A percentile compares a stretch with the other conserved stretches of the same genome.
Conservation (phyloP, 2,797 vertebrate species). For the Zenarchopterus dispar region DNA sequence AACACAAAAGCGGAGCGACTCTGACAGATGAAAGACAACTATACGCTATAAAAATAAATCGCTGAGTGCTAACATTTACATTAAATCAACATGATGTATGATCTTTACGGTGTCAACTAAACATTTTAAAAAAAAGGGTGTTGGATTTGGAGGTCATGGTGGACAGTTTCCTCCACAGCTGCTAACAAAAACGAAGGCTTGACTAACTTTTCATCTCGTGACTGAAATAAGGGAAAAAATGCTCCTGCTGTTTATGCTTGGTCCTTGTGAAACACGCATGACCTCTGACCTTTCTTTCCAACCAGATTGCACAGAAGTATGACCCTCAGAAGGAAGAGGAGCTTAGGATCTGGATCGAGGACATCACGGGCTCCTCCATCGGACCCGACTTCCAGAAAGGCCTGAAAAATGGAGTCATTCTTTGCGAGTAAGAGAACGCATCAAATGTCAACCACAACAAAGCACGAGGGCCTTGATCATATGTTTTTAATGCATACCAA, state of each 20-base stretch:
- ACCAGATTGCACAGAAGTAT: slow-evolving; percentile 93
- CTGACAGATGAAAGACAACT: slow-evolving; percentile 12
- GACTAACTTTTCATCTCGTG: no score
- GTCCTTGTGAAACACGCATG: neutral
- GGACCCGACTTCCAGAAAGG: slow-evolving; percentile 94
- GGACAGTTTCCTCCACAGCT: no score
- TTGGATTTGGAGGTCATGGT: no score
- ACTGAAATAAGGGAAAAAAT: neutral
- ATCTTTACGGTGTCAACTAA: no score
- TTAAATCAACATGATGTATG: no score
- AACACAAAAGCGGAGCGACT: neutral
- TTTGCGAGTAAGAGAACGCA: slow-evolving; percentile 89
- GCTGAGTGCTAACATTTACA: no score
- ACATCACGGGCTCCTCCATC: slow-evolving; percentile 82
- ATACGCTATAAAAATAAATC: no score
- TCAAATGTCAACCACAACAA: accelerated
- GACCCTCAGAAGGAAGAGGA: slow-evolving; percentile 91
- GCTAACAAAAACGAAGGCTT: no score
- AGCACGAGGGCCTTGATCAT: neutral
- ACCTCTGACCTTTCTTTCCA: slow-evolving; percentile 4
- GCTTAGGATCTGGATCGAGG: slow-evolving; percentile 91
- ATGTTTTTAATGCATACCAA: neutral
- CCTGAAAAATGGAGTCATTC: slow-evolving; percentile 88
- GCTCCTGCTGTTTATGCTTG: neutral
- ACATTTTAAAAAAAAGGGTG: no score